Percentiles rank a stretch among this genome's conserved stretches.
These are phyloP conservation scores for Eueremaeus valkanovi DNA, from an alignment of 2,888 invertebrate species.

Conservation along the genomic window DNA sequence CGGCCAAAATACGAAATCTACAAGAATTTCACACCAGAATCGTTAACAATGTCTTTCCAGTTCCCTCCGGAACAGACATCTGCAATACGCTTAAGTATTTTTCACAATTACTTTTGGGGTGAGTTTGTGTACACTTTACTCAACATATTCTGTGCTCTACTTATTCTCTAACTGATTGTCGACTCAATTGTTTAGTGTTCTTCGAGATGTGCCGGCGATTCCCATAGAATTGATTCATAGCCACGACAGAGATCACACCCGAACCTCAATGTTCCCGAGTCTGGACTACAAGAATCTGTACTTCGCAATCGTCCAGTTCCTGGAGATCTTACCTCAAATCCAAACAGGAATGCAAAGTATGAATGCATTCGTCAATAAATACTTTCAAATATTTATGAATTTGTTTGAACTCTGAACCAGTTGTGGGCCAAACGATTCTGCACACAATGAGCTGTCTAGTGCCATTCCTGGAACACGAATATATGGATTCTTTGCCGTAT, in stretches of 20 bases:
- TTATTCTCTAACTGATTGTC: too few relatives aligned
- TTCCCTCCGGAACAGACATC: conserved; percentile 91
- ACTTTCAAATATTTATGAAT: neutral
- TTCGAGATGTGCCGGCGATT: conserved; percentile 92
- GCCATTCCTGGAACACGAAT: conserved; percentile 92
- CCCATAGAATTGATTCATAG: conserved; percentile 85
- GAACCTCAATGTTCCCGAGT: conserved; percentile 66
- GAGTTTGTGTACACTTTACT: conserved; percentile 52
- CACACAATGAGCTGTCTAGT: conserved; percentile 91
- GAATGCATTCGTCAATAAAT: neutral
- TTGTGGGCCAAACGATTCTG: conserved; percentile 85
- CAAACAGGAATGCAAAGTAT: conserved; percentile 49
- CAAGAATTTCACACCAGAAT: conserved; percentile 93
- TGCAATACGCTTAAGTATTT: conserved; percentile 97
- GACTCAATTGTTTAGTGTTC: conserved; percentile 65
- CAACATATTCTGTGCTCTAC: too few relatives aligned
- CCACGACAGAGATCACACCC: conserved; percentile 74
- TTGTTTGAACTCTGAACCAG: too few relatives aligned
- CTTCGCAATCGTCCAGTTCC: conserved; percentile 32
- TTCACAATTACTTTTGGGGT: conserved; percentile 91
- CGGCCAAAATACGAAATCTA: conserved; percentile 93
- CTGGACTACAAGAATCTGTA: conserved; percentile 42
- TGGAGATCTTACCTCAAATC: conserved; percentile 40
- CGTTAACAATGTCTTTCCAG: conserved; percentile 81
- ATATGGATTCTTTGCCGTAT: conserved; percentile 91